phyloP scores from a whole-genome alignment of 2,888 invertebrate species.

The Tenthredo distinguenda region DNA sequence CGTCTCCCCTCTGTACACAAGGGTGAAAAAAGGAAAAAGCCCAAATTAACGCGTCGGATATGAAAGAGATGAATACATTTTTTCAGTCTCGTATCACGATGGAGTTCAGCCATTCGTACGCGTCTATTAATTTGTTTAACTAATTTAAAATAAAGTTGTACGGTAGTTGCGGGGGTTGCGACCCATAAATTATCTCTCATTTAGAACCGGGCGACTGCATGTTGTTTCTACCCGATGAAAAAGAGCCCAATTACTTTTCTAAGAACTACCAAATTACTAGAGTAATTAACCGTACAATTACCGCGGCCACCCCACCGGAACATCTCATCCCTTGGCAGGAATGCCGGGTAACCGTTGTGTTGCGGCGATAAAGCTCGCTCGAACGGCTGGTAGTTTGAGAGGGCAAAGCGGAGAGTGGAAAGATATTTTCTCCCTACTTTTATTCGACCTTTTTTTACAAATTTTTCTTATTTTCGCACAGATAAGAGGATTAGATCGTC shows the following conservation, averaged over 20 bases:
- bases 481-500: slow-evolving; percentile 31
- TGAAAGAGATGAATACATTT: neutral
- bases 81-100: neutral
- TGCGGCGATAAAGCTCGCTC: neutral
- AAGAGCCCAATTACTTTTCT: slow-evolving; percentile 44
- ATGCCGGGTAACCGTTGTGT: slow-evolving; percentile 40
- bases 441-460: neutral
- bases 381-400: neutral
- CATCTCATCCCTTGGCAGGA: slow-evolving; percentile 28
- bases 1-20: neutral
- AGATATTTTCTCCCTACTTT: neutral
- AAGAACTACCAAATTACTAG: slow-evolving; percentile 50
- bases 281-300: slow-evolving; percentile 54
- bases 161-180: neutral
- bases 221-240: slow-evolving; percentile 34
- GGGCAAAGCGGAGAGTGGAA: neutral
- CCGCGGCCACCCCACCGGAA: slow-evolving; percentile 8
- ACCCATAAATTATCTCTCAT: neutral
- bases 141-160: neutral
- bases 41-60: neutral
- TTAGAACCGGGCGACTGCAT: neutral
- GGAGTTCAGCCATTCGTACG: neutral
- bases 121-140: neutral
- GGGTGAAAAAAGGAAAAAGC: neutral
- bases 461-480: neutral